Evolutionary conservation across 1,140 invertebrate genomes (phyloP).

Genomic region (Leptinotarsa lineolata): DNA sequence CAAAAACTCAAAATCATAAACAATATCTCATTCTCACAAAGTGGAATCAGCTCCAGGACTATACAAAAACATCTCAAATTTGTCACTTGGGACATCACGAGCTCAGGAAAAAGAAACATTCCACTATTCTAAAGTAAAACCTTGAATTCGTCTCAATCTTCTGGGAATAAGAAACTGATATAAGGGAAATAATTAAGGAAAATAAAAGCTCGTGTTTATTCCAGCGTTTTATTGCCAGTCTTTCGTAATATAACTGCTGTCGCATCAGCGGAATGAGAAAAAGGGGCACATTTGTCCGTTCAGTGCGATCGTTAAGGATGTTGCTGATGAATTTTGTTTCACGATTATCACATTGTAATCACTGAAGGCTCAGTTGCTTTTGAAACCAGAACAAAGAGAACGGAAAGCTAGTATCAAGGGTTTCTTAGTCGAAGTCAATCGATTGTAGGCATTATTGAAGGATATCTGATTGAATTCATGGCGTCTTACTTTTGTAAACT

Average conservation of each 20-base stretch:
- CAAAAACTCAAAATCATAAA: no score
- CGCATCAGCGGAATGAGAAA: slow-evolving; percentile 2
- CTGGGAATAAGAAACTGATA: slow-evolving; percentile 3
- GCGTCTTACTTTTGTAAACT: no score
- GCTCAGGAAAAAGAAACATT: background rate
- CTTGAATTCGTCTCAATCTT: background rate
- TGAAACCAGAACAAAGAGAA: no score
- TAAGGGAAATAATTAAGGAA: background rate
- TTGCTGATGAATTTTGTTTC: background rate
- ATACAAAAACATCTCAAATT: background rate
- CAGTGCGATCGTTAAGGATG: background rate
- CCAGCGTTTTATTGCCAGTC: slow-evolving; percentile 4
- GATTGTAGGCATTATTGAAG: no score
- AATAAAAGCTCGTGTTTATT: slow-evolving; percentile 6
- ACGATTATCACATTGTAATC: background rate
- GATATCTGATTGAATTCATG: no score
- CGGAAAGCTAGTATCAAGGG: no score
- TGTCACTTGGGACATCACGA: background rate
- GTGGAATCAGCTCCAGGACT: no score
- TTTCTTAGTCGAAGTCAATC: no score
- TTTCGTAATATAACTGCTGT: background rate
- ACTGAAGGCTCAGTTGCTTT: no score
- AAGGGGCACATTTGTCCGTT: background rate
- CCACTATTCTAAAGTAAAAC: background rate
- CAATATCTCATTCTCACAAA: no score